These are phyloP conservation scores for Dipodomys spectabilis DNA, from an alignment of 2,113 vertebrate species.

Conservation along the genomic window DNA sequence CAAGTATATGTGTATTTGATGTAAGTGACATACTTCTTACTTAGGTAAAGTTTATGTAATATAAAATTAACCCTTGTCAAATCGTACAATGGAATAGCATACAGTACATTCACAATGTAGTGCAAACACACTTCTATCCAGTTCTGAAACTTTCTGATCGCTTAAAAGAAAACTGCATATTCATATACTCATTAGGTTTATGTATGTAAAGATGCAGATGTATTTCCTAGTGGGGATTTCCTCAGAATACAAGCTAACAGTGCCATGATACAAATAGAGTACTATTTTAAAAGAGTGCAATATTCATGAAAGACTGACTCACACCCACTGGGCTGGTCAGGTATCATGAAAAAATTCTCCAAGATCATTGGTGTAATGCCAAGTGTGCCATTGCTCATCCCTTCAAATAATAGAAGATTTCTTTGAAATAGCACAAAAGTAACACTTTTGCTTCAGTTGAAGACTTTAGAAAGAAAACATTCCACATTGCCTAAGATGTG, in stretches of 20 bases:
- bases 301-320: not conserved
- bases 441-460: constrained; percentile 41
- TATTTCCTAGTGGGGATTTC: not conserved
- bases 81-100: not conserved
- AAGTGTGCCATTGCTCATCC: constrained; percentile 39
- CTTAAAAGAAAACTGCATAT: not conserved
- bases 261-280: not conserved
- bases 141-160: not conserved
- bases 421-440: constrained; percentile 63
- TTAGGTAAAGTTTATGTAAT: not conserved
- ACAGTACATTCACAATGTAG: not conserved
- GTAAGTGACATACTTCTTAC: not conserved
- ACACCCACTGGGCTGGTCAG: not conserved
- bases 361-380: not conserved
- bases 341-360: constrained; percentile 26
- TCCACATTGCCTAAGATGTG: constrained; percentile 35
- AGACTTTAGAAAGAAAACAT: constrained; percentile 63
- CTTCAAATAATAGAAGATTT: constrained; percentile 69
- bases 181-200: not conserved
- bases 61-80: constrained; percentile 23
- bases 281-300: constrained; percentile 10
- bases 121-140: not conserved
- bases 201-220: not conserved
- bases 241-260: not conserved
- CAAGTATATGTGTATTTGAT: not conserved